Evolutionary conservation across 1,140 invertebrate genomes (phyloP).

Genomic region (Chironomus tepperi): DNA sequence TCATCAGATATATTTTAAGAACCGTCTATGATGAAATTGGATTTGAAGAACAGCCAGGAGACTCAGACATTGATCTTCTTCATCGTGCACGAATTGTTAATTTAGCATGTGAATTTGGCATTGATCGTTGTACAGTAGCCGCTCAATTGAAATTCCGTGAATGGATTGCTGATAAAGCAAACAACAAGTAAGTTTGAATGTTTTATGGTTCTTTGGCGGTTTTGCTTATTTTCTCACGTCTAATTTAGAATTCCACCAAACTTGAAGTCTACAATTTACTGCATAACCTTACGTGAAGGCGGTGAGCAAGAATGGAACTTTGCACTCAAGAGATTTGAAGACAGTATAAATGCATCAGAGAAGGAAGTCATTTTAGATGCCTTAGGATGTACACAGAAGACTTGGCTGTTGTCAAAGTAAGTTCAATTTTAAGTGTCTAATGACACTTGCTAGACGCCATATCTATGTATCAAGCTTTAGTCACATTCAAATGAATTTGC

Average conservation of each 20-base stretch:
- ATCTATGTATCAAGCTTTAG: too few relatives aligned
- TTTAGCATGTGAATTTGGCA: conserved; percentile 44
- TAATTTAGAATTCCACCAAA: conserved; percentile 41
- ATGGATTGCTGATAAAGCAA: conserved; percentile 38
- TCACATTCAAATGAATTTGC: too few relatives aligned
- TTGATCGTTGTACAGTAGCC: conserved; percentile 40
- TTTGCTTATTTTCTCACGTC: background rate
- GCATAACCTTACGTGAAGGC: conserved; percentile 45
- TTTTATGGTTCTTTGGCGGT: background rate
- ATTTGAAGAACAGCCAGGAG: conserved; percentile 36
- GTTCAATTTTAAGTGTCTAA: conserved; percentile 26
- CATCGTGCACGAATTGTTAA: conserved; percentile 42
- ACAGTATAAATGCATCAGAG: conserved; percentile 46
- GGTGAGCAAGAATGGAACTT: conserved; percentile 46
- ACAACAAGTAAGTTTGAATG: conserved; percentile 34
- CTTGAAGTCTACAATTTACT: conserved; percentile 45
- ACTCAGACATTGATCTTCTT: conserved; percentile 41
- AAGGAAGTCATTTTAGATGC: conserved; percentile 51
- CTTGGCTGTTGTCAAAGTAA: conserved; percentile 42
- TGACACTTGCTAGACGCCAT: too few relatives aligned
- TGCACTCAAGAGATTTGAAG: conserved; percentile 44
- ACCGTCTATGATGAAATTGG: conserved; percentile 36
- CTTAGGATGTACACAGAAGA: conserved; percentile 47
- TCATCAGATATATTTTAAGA: conserved; percentile 37
- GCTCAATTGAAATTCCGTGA: conserved; percentile 40